Conservation (phyloP, 2,888 invertebrate genomes). For the Unio delphinus region DNA sequence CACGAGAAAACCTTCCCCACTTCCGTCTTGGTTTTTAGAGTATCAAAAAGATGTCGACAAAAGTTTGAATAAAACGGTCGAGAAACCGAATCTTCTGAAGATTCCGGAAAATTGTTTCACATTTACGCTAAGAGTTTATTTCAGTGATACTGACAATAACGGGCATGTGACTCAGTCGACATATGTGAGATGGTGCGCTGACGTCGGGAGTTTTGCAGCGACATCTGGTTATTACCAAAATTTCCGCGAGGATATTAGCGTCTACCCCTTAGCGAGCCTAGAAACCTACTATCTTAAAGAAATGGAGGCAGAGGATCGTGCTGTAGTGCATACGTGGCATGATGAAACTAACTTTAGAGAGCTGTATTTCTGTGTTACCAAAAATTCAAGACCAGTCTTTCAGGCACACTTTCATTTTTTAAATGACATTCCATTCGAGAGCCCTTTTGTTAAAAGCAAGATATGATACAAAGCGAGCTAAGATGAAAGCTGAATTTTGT, state of each 20-base stretch:
- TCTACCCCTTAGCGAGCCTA: slow-evolving; percentile 16
- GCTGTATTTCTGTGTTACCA: slow-evolving; percentile 12
- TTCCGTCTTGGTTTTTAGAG: slow-evolving; percentile 26
- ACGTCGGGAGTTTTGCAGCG: slow-evolving; percentile 33
- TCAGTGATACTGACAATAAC: slow-evolving; percentile 32
- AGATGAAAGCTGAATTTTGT: too few relatives aligned
- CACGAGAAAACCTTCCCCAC: slow-evolving; percentile 21
- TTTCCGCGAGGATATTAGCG: slow-evolving; percentile 24
- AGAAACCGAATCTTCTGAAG: slow-evolving; percentile 12
- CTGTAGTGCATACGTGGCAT: slow-evolving; percentile 29
- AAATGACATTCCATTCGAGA: too few relatives aligned
- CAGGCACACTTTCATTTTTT: too few relatives aligned
- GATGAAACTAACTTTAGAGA: slow-evolving; percentile 7
- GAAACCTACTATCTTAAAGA: slow-evolving; percentile 29
- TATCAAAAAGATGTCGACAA: too few relatives aligned
- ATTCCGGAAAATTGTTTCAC: slow-evolving; percentile 21
- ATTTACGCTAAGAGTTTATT: slow-evolving; percentile 11
- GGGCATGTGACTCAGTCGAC: slow-evolving; percentile 35
- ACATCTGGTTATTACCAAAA: slow-evolving; percentile 19
- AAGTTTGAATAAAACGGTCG: background rate
- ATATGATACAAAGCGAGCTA: too few relatives aligned
- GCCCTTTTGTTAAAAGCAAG: too few relatives aligned
- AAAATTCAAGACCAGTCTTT: too few relatives aligned
- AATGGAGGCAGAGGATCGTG: slow-evolving; percentile 20
- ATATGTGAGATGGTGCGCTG: slow-evolving; percentile 34